Percentiles rank a stretch among this genome's conserved stretches.
Evolutionary conservation across 2,888 invertebrate genomes (phyloP).

Genomic region (Terebella lapidaria): DNA sequence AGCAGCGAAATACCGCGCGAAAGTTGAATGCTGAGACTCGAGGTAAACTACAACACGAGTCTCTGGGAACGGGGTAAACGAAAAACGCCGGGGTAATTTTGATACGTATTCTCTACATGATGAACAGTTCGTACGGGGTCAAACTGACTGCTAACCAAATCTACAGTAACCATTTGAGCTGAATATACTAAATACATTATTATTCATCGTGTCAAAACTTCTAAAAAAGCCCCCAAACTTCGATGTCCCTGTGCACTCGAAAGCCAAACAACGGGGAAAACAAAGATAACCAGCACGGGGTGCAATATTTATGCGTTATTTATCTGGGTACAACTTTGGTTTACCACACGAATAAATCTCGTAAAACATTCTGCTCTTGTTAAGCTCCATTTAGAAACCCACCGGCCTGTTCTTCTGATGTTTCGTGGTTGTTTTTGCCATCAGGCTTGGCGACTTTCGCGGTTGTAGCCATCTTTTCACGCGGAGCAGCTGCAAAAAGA

Average conservation of each 20-base stretch:
- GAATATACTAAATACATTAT: no score
- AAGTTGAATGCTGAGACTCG: background rate
- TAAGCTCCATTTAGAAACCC: no score
- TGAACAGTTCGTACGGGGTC: no score
- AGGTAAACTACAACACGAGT: constrained; percentile 2
- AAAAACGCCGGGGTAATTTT: background rate
- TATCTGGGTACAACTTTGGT: no score
- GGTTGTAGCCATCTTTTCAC: constrained; percentile 46
- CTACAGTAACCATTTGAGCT: no score
- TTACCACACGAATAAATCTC: no score
- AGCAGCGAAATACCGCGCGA: background rate
- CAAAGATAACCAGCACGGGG: background rate
- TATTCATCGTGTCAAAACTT: no score
- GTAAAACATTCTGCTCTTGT: no score
- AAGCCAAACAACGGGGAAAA: background rate
- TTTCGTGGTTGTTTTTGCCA: constrained; percentile 49
- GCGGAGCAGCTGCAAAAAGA: background rate
- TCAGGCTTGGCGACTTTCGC: constrained; percentile 49
- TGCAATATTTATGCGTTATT: background rate
- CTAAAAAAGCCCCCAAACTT: no score
- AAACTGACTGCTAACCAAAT: no score
- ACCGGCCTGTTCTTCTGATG: constrained; percentile 49
- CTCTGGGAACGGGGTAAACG: background rate
- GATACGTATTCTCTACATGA: background rate
- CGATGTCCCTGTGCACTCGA: background rate